phyloP scores from a whole-genome alignment of 2,888 invertebrate genomes.

The Drosophila neonasuta region DNA sequence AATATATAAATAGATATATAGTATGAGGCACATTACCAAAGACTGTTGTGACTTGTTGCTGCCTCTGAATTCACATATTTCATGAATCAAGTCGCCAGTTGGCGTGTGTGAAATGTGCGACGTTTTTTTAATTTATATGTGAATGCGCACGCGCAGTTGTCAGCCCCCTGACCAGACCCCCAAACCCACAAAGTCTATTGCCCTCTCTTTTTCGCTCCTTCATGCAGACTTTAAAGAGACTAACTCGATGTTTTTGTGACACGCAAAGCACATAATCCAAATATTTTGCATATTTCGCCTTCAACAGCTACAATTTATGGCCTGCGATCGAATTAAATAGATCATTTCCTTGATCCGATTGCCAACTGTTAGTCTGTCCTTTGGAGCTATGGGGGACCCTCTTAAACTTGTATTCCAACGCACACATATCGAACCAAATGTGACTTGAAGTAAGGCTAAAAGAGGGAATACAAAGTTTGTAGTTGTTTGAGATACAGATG shows the following conservation, averaged over 20 bases:
- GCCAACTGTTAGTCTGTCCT: conserved; percentile 9
- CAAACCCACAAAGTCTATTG: not conserved
- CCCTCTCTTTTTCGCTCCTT: not conserved
- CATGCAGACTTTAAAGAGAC: conserved; percentile 12
- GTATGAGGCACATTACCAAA: conserved; percentile 35
- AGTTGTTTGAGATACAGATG: conserved; percentile 47
- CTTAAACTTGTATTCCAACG: conserved; percentile 33
- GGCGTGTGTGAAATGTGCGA: conserved; percentile 70
- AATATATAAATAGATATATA: not conserved
- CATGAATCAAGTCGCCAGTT: conserved; percentile 69
- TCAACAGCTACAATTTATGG: conserved; percentile 59
- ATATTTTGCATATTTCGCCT: conserved; percentile 65
- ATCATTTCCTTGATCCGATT: conserved; percentile 69
- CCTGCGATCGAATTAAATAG: conserved; percentile 64
- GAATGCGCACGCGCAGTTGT: conserved; percentile 71
- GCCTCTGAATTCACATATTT: conserved; percentile 64
- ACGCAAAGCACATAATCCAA: conserved; percentile 61
- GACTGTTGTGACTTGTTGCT: conserved; percentile 53
- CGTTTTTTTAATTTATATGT: conserved; percentile 76
- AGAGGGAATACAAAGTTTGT: conserved; percentile 15
- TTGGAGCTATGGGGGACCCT: not conserved
- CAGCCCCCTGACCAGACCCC: too few relatives aligned
- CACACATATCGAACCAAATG: conserved; percentile 35
- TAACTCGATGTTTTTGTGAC: conserved; percentile 26
- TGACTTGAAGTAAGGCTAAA: not conserved